Evolutionary conservation across 2,797 vertebrate species (phyloP), one percentile per base, ranked within the genome.

Genomic region (Anguilla pacifica): DNA sequence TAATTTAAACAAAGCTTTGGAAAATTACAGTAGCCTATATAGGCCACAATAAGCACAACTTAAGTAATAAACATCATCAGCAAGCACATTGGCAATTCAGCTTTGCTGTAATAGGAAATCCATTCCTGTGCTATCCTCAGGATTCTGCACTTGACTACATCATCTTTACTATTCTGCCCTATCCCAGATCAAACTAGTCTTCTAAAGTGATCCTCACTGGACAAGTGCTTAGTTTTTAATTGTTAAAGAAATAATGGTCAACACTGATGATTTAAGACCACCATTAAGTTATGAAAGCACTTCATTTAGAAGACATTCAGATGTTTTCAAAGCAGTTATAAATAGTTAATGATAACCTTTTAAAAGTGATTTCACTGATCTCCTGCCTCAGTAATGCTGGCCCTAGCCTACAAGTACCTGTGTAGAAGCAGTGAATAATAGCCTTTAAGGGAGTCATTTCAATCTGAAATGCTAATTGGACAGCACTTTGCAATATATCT

Each of bases 401-500:
- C 17, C 46, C 46, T 25, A 17, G 25, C 79, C 79, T 51, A 10
- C 79, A 11, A 51, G 22, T 9, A 82, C 43, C 43, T 51, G 79
- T 82, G 79, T 22, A 43, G 79, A 81, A 46, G 43, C 15, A 46
- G 17, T 51, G 43, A 3, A n/a, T 82, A 82, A 51, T 25, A 51
- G 79, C 79, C 19, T 82, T 82, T 82, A 13, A n/a, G 39, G 72
- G 79, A 22, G 13, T 51, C 79, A 82, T 82, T 51, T 51, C 22
- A 82, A 77, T 82, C 22, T 2, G 22, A 82, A n/a, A 49, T 51
- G 79, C 43, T 82, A 49, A 49, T 82, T 82, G 79, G 51, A 49
- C 46, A 82, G 79, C 79, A 51, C 46, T 82, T 81, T 81, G 77
- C 43, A 22, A 82, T 49, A 49, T 82, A 82, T 51, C 22, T 82